Evolutionary conservation across 2,113 vertebrate species (phyloP), one percentile per base, ranked within the genome.

Genomic region (Pterocles gutturalis): DNA sequence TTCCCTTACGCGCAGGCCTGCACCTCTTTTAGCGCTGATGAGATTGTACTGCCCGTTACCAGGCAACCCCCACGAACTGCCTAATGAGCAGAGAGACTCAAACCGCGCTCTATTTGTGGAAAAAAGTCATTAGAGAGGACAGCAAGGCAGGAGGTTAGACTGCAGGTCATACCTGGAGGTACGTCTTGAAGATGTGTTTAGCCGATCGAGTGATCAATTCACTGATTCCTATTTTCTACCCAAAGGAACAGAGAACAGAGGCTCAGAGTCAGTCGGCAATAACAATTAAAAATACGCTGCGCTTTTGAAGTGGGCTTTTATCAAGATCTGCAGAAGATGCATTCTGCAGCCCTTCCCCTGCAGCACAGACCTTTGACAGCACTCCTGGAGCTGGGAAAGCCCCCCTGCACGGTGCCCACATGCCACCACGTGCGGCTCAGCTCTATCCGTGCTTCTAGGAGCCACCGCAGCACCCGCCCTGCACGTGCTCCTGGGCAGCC

Each of bases 161-260:
- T 41, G 14, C 45, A 51, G 17, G 66, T 54, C 97, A 92, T 97
- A 99, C 99, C 99, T 99, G 99, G 73, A 99, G 99, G 97, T 99
- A 99, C 0, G 99, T 99, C 98, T 99, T 99, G 98, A 99, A 99
- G 98, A 99, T 99, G 96, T 99, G 99, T 96, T 99, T 99, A 66
- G 99, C 99, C 49, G 99, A 99, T 86, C 99, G 99, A 64, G 99
- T 99, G 96, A 99, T 99, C 97, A 99, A 93, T 96, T 99, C 99
- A 38, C 97, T 98, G 62, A 99, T 99, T 97, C 99, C 99, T 92
- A 99, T 99, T 99, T 99, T 99, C 99, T 99, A 75, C 60, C 41
- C 72, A 83, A 91, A 33, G 80, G 43, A 97, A 97, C 16, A 95
- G 85, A 95, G 80, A 93, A 36, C 38, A 62, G 45, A 67, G 41